These are phyloP conservation scores for Idaea dimidiata DNA, from an alignment of 2,888 invertebrate genomes.

Conservation along the genomic window DNA sequence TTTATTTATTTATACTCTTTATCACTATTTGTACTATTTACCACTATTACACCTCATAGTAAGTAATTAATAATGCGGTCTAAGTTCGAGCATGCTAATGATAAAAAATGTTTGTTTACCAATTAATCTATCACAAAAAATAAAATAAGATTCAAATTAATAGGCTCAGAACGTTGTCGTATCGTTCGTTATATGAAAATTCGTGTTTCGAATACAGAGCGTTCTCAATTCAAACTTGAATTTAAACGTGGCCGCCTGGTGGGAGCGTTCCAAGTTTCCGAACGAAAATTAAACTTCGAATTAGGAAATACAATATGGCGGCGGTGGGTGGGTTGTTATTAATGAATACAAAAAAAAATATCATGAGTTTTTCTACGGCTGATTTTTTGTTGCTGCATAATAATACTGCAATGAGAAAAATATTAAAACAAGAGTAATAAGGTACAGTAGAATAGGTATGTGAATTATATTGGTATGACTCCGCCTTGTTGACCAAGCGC, in stretches of 20 bases:
- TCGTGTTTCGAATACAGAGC: constrained; percentile 72
- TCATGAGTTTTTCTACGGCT: not conserved
- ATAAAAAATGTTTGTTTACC: not conserved
- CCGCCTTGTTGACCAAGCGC: no score
- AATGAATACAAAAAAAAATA: constrained; percentile 9
- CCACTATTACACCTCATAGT: no score
- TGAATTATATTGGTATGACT: no score
- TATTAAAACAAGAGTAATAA: no score
- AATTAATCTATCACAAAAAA: constrained; percentile 12
- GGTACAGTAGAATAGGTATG: no score
- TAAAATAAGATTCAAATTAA: constrained; percentile 43
- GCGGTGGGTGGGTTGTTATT: constrained; percentile 20
- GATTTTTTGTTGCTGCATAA: no score
- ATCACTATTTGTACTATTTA: no score
- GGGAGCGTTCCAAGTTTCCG: constrained; percentile 68
- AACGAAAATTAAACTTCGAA: constrained; percentile 76
- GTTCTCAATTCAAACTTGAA: constrained; percentile 75
- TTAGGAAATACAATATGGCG: constrained; percentile 67
- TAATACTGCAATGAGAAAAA: no score
- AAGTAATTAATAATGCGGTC: no score
- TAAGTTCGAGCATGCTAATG: no score
- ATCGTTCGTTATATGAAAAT: constrained; percentile 63
- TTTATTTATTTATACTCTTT: no score
- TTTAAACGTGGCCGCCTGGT: constrained; percentile 62
- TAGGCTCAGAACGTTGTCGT: constrained; percentile 33